Evolutionary conservation across 2,888 invertebrate species (phyloP), one percentile per base, ranked within the genome.

Genomic region (Nebria salina): DNA sequence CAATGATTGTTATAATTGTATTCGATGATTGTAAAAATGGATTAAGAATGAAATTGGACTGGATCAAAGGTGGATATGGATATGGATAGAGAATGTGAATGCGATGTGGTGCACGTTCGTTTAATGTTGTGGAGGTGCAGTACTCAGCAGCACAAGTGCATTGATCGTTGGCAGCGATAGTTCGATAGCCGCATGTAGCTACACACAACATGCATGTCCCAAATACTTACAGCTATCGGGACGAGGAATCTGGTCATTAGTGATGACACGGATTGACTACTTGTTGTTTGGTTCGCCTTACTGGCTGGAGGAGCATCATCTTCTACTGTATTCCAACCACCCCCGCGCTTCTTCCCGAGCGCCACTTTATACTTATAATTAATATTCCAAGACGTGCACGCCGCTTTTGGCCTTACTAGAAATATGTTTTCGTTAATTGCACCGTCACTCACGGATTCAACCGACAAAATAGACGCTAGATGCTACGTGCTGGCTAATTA

Each of bases 181-280:
- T 76, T 73, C 79, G 20, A 20, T 20, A 20, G 76, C 80, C 74
- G 82, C 79, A 72, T 82, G 82, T 79, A 79, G 79, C 79, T 79
- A 72, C 82, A 82, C 79, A 79, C 76, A 75, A 80, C 75, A 80
- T 75, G 80, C 82, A 77, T 82, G 82, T 83, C 83, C 82, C 82
- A 83, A 83, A 83, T 83, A 83, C 82, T 77, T 82, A 80, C 81
- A 77, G 76, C 74, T 83, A 83, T 83, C 83, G n/a, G 15, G 72
- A 82, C 82, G 77, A 78, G 80, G 78, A 80, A 84, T 84, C 84
- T 84, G 81, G 84, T 84, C 84, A 84, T 84, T 84, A 84, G 84
- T 82, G 83, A 83, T 84, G 84, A 84, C 84, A 84, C 83, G 84
- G 82, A 84, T 82, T 83, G 84, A 84, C 84, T 83, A 82, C 83